Evolutionary conservation across 1,140 invertebrate species (phyloP), one percentile per base, ranked within the genome.

Genomic region (Euura lappo): DNA sequence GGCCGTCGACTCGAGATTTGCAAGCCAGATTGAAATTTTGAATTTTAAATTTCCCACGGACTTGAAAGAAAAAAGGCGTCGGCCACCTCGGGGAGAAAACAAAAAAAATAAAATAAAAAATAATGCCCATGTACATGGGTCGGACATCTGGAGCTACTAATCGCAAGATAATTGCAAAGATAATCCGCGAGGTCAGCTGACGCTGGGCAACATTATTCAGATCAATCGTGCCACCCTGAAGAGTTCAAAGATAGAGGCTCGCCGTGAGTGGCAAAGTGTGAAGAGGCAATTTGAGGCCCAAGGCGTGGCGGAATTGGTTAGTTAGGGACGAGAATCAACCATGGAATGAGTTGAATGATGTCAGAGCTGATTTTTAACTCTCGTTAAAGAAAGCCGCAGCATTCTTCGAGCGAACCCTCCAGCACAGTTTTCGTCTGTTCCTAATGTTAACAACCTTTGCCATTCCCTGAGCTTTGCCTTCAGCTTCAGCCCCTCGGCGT

Each of bases 11-110:
- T 44, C 46, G 67, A 71, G 71, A 84, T 84, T 84, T 84, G 82
- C 83, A 84, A 84, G 79, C 83, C 83, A 84, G 82, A 84, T 84
- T 84, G 82, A 83, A 84, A 84, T 84, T 84, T 82, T 84, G 83
- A 84, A 84, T 83, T 84, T 84, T 84, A 84, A 84, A 84, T 84
- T 79, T 77, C 69, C 72, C 74, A 71, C 76, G 77, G 79, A 78
- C 78, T 77, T 76, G 74, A 80, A 81, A 75, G 82, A 79, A 80
- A 83, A 84, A 82, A 84, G 47, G 80, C 80, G 71, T 77, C 71
- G 71, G 60, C 74, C 73, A 72, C 73, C 45, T 66, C 68, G 74
- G 70, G 72, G 64, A 46, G 69, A 73, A 60, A 60, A 60, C 51
- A 60, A n/a, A 6, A 8, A n/a, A 60, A 60, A 60, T 3, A 28